Evolutionary conservation across 1,140 invertebrate genomes (phyloP), one percentile per base, ranked within the genome.

Genomic region (Heliconius nattereri): DNA sequence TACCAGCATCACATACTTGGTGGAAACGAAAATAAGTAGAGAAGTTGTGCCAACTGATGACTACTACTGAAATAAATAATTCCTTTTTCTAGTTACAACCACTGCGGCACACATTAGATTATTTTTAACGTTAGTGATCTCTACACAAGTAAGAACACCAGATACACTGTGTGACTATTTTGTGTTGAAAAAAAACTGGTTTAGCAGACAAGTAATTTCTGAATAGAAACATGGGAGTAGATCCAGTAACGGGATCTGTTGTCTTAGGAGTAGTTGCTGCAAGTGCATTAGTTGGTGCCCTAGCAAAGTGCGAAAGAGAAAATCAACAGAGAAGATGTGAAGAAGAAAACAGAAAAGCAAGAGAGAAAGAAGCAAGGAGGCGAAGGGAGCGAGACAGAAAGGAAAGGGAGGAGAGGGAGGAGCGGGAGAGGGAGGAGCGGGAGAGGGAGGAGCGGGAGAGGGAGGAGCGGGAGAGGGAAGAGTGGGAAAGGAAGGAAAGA

Each of bases 1-100:
- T 66, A 66, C 60, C 60, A 66, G 60, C 60, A 2, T 26, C 60
- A 26, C 60, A 66, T 66, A 66, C 23, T 66, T 66, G 60, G 60
- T 66, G 60, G 60, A 26, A 66, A 66, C 11, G 11, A 66, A 66
- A 8, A 26, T 11, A 26, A n/a, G 29, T 29, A 66, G 3, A 66
- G 11, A 26, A 66, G 60, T 23, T 26, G 26, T 29, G 8, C 7
- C 7, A 26, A 66, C 9, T 11, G 11, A 66, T 66, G 11, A 66
- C 3, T 66, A 11, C 57, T 60, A 66, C 8, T 60, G 8, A 60
- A 60, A 9, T 23, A 57, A 23, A 57, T 23, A 52, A 20, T 19
- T 20, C 1, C 19, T 52, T 52, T 19, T 52, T 52, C 49, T 20
- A 20, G 49, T 52, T 52, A 52, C 49, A 16, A 45, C 7, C 16